phyloP scores from a whole-genome alignment of 2,888 invertebrate species.

The Drosophila formosana region DNA sequence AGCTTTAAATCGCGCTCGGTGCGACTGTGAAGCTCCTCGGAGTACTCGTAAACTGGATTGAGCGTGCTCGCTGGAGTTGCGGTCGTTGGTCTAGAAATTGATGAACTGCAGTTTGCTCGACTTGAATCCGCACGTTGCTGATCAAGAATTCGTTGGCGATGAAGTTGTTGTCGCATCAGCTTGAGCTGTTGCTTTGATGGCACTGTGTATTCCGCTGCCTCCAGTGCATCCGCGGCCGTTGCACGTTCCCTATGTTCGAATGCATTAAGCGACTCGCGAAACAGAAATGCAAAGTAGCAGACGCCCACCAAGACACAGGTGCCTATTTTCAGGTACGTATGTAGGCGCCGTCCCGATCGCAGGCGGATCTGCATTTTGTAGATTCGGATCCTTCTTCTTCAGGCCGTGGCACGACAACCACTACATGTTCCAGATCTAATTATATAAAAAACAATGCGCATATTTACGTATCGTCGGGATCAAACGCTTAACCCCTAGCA shows the following conservation, averaged over 20 bases:
- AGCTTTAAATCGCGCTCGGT: constrained; percentile 86
- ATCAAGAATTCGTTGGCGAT: constrained; percentile 44
- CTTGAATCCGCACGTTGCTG: constrained; percentile 29
- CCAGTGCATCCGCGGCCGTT: constrained; percentile 53
- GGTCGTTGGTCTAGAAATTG: constrained; percentile 24
- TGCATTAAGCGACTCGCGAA: constrained; percentile 84
- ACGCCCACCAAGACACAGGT: constrained; percentile 79
- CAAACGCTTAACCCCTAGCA: not conserved
- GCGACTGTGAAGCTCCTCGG: constrained; percentile 84
- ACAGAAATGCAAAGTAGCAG: constrained; percentile 83
- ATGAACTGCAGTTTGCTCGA: constrained; percentile 25
- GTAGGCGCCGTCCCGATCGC: constrained; percentile 81
- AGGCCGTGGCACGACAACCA: constrained; percentile 25
- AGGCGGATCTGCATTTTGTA: constrained; percentile 80
- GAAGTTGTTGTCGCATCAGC: constrained; percentile 63
- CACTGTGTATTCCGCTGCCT: constrained; percentile 42
- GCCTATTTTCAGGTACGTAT: constrained; percentile 82
- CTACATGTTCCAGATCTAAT: constrained; percentile 47
- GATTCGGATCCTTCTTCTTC: constrained; percentile 29
- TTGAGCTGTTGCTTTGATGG: constrained; percentile 75
- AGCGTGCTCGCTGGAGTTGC: constrained; percentile 73
- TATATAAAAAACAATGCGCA: not conserved
- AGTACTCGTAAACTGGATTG: constrained; percentile 85
- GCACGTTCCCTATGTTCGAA: constrained; percentile 81
- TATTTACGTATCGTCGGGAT: not conserved